Evolutionary conservation across 1,140 invertebrate genomes (phyloP).

Genomic region (Calosoma granatense): DNA sequence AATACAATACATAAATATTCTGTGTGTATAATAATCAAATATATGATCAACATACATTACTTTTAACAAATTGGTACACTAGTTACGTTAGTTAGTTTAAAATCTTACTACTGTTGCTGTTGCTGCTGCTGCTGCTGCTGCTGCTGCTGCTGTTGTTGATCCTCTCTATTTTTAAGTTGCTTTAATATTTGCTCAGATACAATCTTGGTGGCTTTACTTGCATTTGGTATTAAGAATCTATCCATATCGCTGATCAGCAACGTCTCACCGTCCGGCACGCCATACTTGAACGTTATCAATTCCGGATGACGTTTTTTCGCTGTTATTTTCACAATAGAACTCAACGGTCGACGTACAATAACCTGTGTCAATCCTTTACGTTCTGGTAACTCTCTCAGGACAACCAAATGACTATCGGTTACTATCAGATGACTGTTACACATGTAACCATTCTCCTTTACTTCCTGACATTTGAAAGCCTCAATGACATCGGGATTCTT

Average conservation of each 20-base stretch:
- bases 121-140: no score
- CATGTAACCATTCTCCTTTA: conserved; percentile 77
- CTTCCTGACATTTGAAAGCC: conserved; percentile 84
- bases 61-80: no score
- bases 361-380: conserved; percentile 70
- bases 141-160: no score
- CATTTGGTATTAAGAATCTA: conserved; percentile 83
- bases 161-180: conserved; percentile 35
- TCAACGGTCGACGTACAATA: conserved; percentile 72
- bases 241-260: conserved; percentile 77
- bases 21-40: no score
- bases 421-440: conserved; percentile 79
- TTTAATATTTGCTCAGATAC: conserved; percentile 60
- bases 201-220: conserved; percentile 78
- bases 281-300: conserved; percentile 93
- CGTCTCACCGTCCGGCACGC: conserved; percentile 61
- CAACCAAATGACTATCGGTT: conserved; percentile 78
- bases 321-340: conserved; percentile 90
- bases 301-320: conserved; percentile 89
- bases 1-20: background rate
- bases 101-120: no score
- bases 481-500: conserved; percentile 76
- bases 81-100: no score
- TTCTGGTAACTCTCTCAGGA: conserved; percentile 70
- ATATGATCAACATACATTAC: no score